Evolutionary conservation across 2,113 vertebrate species (phyloP), one percentile per base, ranked within the genome.

Genomic region (Periophthalmus modestus): DNA sequence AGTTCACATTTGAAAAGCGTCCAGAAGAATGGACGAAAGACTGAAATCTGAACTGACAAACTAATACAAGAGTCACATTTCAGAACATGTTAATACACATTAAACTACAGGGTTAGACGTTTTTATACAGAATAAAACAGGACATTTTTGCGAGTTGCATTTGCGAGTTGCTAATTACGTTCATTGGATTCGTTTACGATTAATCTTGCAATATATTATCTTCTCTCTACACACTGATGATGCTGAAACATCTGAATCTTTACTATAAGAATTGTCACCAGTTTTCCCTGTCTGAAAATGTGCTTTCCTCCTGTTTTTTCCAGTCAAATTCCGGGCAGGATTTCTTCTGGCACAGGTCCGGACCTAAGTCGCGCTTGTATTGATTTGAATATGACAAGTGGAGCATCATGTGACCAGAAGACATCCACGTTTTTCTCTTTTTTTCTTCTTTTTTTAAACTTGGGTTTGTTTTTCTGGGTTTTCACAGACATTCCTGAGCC

Each of bases 401-500:
- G 28, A 52, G 47, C 36, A 78, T 74, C 76, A 74, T 14, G 46
- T 52, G 66, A 71, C 71, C 69, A 34, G 69, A 79, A 63, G 70
- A 81, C 82, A 77, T 80, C 76, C 71, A 39, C 81, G 79, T 82
- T 57, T 59, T 59, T 59, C 39, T 59, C 21, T 34, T 5, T 18
- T 1, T 18, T 33, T 33, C 28, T 14, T 59, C 36, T 59, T 59
- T 15, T 24, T 59, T 61, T 19, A 55, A 55, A 59, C 28, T 33
- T 61, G 73, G 59, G 74, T 82, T 88, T 85, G 84, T 91, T 91
- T 91, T 89, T 81, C 82, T 79, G 78, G 57, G 68, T 80, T 90
- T 89, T 71, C 78, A 83, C 67, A 87, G 88, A 79, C 91, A 92
- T 92, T 92, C 91, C 91, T 85, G 84, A 90, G 90, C 86, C 79